Evolutionary conservation across 2,888 invertebrate genomes (phyloP), one percentile per base, ranked within the genome.

Genomic region (Caenorhabditis sp.): DNA sequence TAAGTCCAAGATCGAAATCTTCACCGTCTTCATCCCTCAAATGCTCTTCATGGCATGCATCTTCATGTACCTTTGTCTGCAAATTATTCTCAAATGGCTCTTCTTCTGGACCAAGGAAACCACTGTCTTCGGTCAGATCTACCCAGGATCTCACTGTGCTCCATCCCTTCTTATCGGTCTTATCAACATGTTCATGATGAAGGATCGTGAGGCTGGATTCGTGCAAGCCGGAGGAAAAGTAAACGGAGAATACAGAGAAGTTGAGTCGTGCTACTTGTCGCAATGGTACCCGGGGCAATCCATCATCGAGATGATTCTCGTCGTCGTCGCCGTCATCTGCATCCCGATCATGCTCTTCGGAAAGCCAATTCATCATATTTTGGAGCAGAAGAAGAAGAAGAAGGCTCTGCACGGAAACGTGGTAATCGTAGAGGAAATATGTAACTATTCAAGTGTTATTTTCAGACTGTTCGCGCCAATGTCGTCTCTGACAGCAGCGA

Each of bases 11-110:
- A 93, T 96, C 86, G 95, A 95, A 92, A 94, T 98, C 87, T 94
- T 96, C 91, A 95, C 95, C 92, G 96, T 97, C 93, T 99, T 98
- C 93, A 94, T 99, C 88, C 99, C 99, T 0, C 97, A 98, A 93
- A 94, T 98, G 82, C 93, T 97, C 85, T 99, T 98, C 94, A 93
- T 99, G 89, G 90, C 94, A 51, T 95, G 95, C 91, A 94, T 99
- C 85, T 99, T 99, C 94, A 95, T 97, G 92, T 99, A 98, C 94
- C 95, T 99, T 95, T 95, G 96, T 76, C 93, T 97, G 40, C 76
- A 82, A 79, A 87, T 89, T 53, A 82, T 89, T n/a, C 58, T 89
- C 58, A 90, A 90, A 77, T 90, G 90, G 90, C 47, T 90, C 65
- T 92, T 94, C 68, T 97, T 92, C 85, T 89, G 87, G 89, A 44